Conservation (phyloP, 1,140 invertebrate species). For the Rhynchophorus ferrugineus region DNA sequence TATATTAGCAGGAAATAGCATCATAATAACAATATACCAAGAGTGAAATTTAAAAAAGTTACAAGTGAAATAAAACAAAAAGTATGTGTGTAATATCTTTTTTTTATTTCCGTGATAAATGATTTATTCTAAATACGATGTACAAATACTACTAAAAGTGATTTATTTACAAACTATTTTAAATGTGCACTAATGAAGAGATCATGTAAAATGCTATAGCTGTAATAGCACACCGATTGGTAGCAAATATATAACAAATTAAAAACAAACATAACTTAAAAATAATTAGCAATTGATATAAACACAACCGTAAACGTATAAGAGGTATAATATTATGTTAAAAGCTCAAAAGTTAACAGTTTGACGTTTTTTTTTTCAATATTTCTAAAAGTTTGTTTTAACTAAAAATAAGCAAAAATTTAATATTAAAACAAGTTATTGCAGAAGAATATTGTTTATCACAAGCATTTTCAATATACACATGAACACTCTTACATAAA, state of each 20-base stretch:
- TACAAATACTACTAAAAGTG: slow-evolving; percentile 21
- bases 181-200: slow-evolving; percentile 18
- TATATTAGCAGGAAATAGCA: too few relatives aligned
- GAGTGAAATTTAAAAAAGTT: too few relatives aligned
- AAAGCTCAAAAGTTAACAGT: neutral
- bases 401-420: neutral
- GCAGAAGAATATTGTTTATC: neutral
- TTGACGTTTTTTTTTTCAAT: too few relatives aligned
- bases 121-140: slow-evolving; percentile 13
- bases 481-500: neutral
- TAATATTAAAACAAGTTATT: neutral
- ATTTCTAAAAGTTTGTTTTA: neutral
- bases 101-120: neutral
- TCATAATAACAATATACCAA: too few relatives aligned
- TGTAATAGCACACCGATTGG: neutral
- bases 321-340: neutral
- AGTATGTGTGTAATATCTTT: too few relatives aligned
- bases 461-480: neutral
- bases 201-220: slow-evolving; percentile 20
- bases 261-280: neutral
- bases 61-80: too few relatives aligned
- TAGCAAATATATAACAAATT: neutral
- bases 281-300: neutral
- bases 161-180: slow-evolving; percentile 12
- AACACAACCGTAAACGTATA: neutral